These are phyloP conservation scores for Diabrotica undecimpunctata DNA, from an alignment of 1,140 invertebrate species.

Conservation along the genomic window DNA sequence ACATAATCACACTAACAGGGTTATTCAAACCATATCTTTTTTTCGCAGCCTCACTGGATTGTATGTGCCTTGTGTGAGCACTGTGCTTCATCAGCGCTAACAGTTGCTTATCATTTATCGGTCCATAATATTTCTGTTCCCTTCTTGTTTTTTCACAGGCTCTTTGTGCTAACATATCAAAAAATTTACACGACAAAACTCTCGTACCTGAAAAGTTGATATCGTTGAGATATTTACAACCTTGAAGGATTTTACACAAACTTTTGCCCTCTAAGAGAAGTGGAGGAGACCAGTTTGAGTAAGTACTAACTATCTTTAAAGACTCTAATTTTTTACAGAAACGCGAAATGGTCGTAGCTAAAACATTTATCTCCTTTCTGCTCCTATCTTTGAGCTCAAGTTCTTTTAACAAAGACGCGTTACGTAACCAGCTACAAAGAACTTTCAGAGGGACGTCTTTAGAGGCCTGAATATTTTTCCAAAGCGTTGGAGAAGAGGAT, in stretches of 20 bases:
- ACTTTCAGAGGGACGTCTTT: background rate
- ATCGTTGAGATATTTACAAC: background rate
- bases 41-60: too few relatives aligned
- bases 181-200: constrained; percentile 1
- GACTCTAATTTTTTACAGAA: background rate
- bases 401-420: background rate
- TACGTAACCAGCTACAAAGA: background rate
- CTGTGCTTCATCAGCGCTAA: background rate
- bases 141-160: background rate
- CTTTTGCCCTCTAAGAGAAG: background rate
- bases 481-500: background rate
- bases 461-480: background rate
- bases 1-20: too few relatives aligned
- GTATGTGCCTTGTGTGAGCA: too few relatives aligned
- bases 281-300: background rate
- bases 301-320: background rate
- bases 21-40: too few relatives aligned
- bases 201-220: background rate
- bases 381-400: background rate
- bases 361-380: background rate
- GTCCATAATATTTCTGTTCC: background rate
- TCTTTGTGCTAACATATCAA: background rate
- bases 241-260: background rate
- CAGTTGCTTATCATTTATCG: background rate
- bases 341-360: background rate